Evolutionary conservation across 2,888 invertebrate species (phyloP), one percentile per base, ranked within the genome.

Genomic region (Sialis lutaria): DNA sequence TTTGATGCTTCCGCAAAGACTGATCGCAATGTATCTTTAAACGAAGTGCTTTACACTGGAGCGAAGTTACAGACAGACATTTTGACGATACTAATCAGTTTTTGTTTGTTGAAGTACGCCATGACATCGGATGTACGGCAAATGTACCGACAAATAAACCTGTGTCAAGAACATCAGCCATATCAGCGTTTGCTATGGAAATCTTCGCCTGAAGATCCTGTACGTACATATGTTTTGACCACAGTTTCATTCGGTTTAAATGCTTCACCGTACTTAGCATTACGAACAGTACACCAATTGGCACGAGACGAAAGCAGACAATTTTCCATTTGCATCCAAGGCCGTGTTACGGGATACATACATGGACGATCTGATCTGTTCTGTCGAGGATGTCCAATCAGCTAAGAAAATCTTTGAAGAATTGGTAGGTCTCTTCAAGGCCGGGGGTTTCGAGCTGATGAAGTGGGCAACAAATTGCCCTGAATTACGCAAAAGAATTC

Each of bases 281-380:
- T 44, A 33, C 22, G 42, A 40, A 13, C 35, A 8, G 32, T 53
- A 12, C 22, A 47, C 6, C 44, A 54, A 48, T 41, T 52, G 4
- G 54, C 49, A 5, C 12, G 43, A 12, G 48, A 50, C 7, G 39
- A 47, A n/a, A 3, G 40, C 40, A 45, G 12, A 37, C 7, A 42
- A 33, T 2, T 48, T 47, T 40, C 52, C 53, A 1, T 22, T 45
- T 8, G 53, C 49, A 31, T 13, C 52, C 12, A 33, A 47, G 42
- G 48, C 52, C 22, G 34, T 51, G 10, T 32, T 40, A 2, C 41
- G 46, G 9, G 53, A 53, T 32, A 52, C 53, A 6, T 54, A 53
- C 40, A 48, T 52, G 9, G 55, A 55, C 40, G 55, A 54, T 42
- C 44, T 53, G 3, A 46, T 54, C 37, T 50, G 52, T 7, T 50